Percentiles rank a stretch among this genome's conserved stretches.
These are phyloP conservation scores for Bombus balteatus DNA, from an alignment of 1,140 invertebrate species.

Conservation along the genomic window DNA sequence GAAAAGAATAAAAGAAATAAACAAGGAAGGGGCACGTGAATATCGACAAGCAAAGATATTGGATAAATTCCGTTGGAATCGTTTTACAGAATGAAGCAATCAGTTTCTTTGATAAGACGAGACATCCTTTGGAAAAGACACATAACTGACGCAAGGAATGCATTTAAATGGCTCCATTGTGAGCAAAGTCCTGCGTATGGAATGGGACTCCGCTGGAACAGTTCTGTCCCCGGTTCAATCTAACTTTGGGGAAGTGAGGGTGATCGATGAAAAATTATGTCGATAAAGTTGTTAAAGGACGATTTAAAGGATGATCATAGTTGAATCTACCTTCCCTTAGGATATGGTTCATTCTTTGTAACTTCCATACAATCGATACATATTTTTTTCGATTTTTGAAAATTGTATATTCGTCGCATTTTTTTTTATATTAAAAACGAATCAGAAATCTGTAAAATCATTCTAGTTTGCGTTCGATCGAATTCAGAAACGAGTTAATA, in stretches of 20 bases:
- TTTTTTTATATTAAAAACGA: neutral
- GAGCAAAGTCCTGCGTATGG: neutral
- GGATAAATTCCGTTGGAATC: neutral
- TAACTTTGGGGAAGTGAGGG: neutral
- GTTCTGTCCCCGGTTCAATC: neutral
- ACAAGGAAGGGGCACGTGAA: neutral
- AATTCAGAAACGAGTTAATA: neutral
- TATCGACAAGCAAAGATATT: neutral
- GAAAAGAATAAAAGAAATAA: neutral
- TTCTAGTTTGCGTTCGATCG: neutral
- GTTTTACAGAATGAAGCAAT: neutral
- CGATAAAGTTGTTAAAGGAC: neutral
- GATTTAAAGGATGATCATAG: too few species aligned
- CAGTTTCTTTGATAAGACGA: slow-evolving; percentile 22
- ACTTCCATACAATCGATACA: too few species aligned
- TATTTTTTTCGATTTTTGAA: neutral
- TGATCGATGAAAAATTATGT: neutral
- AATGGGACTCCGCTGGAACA: neutral
- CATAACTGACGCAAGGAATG: slow-evolving; percentile 43
- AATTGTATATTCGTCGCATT: neutral
- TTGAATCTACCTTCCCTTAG: neutral
- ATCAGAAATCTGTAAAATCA: neutral
- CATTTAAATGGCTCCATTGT: slow-evolving; percentile 67
- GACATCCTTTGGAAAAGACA: neutral
- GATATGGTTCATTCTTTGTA: neutral